Base-by-base conservation (phyloP, 2,888 invertebrate genomes). In the Chalcis sispes region DNA sequence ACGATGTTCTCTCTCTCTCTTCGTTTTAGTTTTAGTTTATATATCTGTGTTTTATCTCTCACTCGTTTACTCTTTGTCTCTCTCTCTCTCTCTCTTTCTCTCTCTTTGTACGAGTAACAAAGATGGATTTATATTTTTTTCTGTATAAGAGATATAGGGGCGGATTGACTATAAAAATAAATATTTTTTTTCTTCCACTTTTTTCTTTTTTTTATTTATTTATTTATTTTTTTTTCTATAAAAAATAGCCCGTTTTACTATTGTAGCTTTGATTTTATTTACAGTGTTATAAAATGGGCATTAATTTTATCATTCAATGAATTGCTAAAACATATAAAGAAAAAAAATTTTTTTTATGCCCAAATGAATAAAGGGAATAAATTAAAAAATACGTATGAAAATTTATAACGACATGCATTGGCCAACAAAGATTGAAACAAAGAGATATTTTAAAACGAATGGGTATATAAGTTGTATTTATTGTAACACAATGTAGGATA, bases 121-220 rank as follows among this genome's bases (percentile, higher is more conserved):
- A 36, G 66, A 66, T 52, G n/a, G 40, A 52, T 54, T 66, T 66
- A 66, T 66, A n/a, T 54, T 52, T 40, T 52, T 25, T 23, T 5
- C 15, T 8, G n/a, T 42, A 13, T 36, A 54, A 23, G 50, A 20
- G 10, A 42, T 42, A 46, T 20, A 29, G 29, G 23, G 48, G 20
- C 18, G 40, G 54, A 54, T 25, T 15, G 36, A 15, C 52, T 32
- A 54, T 40, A 52, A 54, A 66, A 66, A 54, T 50, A 65, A 52
- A 52, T 46, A 13, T 20, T 3, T 15, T 56, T 56, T 2, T n/a
- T 56, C 7, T 56, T 25, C 4, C 27, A 15, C 15, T 27, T 13
- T 1, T 56, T 29, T 13, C 15, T 46, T 46, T 46, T 3, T n/a
- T 36, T 36, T 36, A 36, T 50, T 18, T 18, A 1, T n/a, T n/a